These are phyloP conservation scores for Xestia rhomboidea DNA, from an alignment of 2,888 invertebrate species.

Conservation along the genomic window DNA sequence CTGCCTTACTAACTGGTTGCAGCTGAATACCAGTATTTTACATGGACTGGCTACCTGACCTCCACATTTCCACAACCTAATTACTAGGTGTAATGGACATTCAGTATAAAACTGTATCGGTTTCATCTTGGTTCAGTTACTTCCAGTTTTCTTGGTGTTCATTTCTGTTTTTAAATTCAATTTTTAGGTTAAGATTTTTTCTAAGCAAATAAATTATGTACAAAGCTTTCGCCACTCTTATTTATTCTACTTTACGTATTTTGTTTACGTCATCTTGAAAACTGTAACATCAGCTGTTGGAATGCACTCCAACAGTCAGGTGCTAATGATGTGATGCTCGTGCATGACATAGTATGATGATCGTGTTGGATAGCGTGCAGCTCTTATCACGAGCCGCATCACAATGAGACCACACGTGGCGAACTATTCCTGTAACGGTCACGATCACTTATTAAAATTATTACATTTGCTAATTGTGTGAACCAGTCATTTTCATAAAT, in stretches of 20 bases:
- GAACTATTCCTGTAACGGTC: slow-evolving; percentile 5
- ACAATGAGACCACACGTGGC: slow-evolving; percentile 58
- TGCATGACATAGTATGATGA: slow-evolving; percentile 24
- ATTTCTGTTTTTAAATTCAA: background rate
- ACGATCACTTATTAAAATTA: slow-evolving; percentile 5
- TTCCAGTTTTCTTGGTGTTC: background rate
- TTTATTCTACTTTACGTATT: background rate
- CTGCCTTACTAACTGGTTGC: background rate
- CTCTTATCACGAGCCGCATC: slow-evolving; percentile 48
- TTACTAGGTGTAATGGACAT: background rate
- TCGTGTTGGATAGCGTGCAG: slow-evolving; percentile 20
- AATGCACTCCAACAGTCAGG: background rate
- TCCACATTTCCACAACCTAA: background rate
- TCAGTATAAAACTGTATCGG: background rate
- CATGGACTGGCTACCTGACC: too few relatives aligned
- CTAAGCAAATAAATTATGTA: background rate
- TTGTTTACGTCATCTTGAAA: background rate
- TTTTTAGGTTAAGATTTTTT: background rate
- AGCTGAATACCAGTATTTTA: background rate
- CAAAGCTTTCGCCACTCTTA: background rate
- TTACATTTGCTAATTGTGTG: background rate
- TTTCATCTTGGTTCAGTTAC: background rate
- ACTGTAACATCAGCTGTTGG: background rate
- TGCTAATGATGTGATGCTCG: slow-evolving; percentile 24
- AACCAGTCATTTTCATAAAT: background rate